A percentile compares a stretch with the other conserved stretches of the same genome.
phyloP scores from a whole-genome alignment of 1,140 invertebrate species.

The Ceratoteleas bidentatus region DNA sequence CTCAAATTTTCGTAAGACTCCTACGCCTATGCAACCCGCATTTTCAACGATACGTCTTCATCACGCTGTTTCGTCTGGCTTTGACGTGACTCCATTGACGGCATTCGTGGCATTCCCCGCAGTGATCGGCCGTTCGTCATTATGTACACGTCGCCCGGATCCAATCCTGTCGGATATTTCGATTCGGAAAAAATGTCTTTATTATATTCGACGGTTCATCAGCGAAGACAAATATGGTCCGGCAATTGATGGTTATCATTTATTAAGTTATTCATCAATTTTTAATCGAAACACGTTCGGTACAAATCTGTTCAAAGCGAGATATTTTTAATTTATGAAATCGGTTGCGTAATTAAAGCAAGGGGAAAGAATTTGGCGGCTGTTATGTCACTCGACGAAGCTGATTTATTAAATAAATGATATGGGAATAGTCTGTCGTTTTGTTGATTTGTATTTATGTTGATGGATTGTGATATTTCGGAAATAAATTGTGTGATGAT shows the following conservation, averaged over 20 bases:
- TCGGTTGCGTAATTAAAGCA: slow-evolving; percentile 31
- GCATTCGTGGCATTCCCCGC: slow-evolving; percentile 36
- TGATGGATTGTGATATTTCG: not conserved
- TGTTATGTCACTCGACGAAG: not conserved
- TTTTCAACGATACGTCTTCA: slow-evolving; percentile 54
- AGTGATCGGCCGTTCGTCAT: slow-evolving; percentile 55
- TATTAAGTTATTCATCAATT: slow-evolving; percentile 38
- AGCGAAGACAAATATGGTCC: slow-evolving; percentile 8
- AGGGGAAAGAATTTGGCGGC: not conserved
- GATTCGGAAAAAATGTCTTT: slow-evolving; percentile 56
- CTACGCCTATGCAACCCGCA: slow-evolving; percentile 50
- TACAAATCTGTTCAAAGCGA: slow-evolving; percentile 8
- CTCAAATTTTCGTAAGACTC: slow-evolving; percentile 51
- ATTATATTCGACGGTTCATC: slow-evolving; percentile 53
- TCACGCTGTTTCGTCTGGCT: slow-evolving; percentile 48
- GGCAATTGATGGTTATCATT: slow-evolving; percentile 43
- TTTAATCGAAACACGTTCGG: slow-evolving; percentile 15
- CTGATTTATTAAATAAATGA: slow-evolving; percentile 2
- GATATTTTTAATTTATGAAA: slow-evolving; percentile 19
- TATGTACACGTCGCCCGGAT: slow-evolving; percentile 19
- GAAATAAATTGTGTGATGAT: too few species aligned
- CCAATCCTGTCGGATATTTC: slow-evolving; percentile 21
- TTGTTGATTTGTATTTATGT: not conserved
- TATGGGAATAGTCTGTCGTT: not conserved
- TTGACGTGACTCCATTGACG: slow-evolving; percentile 54